These are phyloP conservation scores for Galeopsomyia nigrocyanea DNA, from an alignment of 2,888 invertebrate genomes.

Conservation along the genomic window DNA sequence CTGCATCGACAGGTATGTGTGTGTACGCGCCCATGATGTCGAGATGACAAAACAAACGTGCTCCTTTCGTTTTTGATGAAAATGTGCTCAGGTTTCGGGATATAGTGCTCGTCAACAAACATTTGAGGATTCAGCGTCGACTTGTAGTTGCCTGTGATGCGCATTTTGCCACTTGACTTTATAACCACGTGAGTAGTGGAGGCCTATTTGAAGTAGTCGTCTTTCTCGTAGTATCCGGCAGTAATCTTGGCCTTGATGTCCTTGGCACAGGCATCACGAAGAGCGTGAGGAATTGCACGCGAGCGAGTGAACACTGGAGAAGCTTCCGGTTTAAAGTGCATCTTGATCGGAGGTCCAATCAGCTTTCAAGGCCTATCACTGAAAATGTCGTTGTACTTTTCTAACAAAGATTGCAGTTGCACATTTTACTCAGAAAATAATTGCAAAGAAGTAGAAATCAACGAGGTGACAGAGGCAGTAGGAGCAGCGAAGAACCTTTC, in stretches of 20 bases:
- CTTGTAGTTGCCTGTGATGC: conserved; percentile 6
- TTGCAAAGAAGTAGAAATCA: neutral
- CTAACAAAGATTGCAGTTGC: neutral
- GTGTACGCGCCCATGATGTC: conserved; percentile 36
- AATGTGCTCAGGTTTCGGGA: conserved; percentile 36
- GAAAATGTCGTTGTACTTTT: conserved; percentile 27
- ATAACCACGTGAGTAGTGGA: conserved; percentile 1
- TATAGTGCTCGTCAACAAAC: conserved; percentile 42
- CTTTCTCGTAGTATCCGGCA: conserved; percentile 5
- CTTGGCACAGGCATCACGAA: neutral
- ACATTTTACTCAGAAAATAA: neutral
- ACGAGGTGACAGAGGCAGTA: neutral
- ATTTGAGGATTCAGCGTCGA: conserved; percentile 40
- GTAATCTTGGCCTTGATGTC: conserved; percentile 18
- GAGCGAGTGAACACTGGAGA: conserved; percentile 17
- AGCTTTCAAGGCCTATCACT: conserved; percentile 34
- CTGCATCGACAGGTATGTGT: conserved; percentile 34
- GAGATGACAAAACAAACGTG: conserved; percentile 16
- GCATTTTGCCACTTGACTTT: too few species aligned
- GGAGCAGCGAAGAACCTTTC: neutral
- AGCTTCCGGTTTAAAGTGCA: conserved; percentile 7
- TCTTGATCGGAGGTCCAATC: conserved; percentile 8
- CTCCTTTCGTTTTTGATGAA: conserved; percentile 35
- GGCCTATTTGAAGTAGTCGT: conserved; percentile 11
- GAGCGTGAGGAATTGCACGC: too few species aligned